These are phyloP conservation scores for Gymnothorax reevesii DNA, from an alignment of 2,797 vertebrate genomes.

Conservation along the genomic window DNA sequence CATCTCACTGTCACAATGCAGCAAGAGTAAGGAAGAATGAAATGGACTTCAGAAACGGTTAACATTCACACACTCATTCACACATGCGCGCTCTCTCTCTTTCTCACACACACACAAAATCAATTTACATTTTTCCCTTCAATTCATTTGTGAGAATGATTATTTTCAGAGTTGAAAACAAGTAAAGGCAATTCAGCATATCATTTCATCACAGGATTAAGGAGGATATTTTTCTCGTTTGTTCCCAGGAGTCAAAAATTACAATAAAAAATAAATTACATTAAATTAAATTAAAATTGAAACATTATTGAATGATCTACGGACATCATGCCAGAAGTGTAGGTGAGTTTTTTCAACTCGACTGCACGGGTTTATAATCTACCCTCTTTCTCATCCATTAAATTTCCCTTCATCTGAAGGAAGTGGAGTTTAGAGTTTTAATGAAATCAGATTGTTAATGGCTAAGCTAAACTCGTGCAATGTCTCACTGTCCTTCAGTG, in stretches of 20 bases:
- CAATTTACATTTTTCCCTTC: conserved; percentile 41
- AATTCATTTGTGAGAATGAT: conserved; percentile 50
- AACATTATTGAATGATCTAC: conserved; percentile 61
- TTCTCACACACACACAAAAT: conserved; percentile 50
- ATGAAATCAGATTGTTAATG: conserved; percentile 70
- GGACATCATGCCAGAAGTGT: conserved; percentile 69
- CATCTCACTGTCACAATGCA: conserved; percentile 56
- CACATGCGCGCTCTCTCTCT: conserved; percentile 58
- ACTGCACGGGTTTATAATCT: conserved; percentile 53
- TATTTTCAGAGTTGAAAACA: no score
- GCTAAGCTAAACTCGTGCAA: conserved; percentile 55
- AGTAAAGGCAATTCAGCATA: conserved; percentile 52
- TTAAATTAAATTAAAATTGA: conserved; percentile 75
- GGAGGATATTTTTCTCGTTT: conserved; percentile 62
- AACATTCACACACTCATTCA: conserved; percentile 49
- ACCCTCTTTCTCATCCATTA: conserved; percentile 65
- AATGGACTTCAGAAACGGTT: conserved; percentile 40
- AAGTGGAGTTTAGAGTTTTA: conserved; percentile 56
- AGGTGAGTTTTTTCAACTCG: conserved; percentile 59
- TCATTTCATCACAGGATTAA: conserved; percentile 60
- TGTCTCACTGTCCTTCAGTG: conserved; percentile 47
- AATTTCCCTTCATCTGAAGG: conserved; percentile 45
- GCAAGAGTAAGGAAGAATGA: conserved; percentile 36
- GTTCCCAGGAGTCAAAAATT: conserved; percentile 65
- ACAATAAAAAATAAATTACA: conserved; percentile 59